These are phyloP conservation scores for Recurvirostra avosetta DNA, from an alignment of 2,113 vertebrate species.

Conservation along the genomic window DNA sequence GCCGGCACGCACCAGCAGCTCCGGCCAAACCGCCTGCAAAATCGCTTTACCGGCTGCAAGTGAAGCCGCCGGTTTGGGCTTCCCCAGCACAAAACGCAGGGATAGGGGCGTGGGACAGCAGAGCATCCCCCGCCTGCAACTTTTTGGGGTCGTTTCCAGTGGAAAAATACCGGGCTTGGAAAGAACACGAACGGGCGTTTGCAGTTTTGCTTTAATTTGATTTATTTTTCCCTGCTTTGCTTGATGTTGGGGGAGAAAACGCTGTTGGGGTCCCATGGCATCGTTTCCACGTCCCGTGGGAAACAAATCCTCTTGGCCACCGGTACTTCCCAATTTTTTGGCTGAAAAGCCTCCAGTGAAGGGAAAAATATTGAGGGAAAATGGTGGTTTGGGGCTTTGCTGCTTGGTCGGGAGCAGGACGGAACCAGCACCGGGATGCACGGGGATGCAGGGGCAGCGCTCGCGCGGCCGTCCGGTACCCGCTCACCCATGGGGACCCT, in stretches of 20 bases:
- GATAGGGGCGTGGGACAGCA: neutral
- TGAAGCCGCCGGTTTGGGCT: neutral
- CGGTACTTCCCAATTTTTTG: neutral
- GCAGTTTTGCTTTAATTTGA: neutral
- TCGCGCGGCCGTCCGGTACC: accelerated
- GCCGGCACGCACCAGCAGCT: neutral
- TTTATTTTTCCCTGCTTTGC: neutral
- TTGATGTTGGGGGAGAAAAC: neutral
- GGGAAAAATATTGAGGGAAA: neutral
- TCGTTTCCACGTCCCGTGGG: accelerated
- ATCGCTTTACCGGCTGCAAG: neutral
- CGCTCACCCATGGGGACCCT: no score
- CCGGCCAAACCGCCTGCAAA: constrained; percentile 7
- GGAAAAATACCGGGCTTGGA: neutral
- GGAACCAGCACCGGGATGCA: accelerated
- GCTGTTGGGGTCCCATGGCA: neutral
- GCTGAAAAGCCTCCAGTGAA: neutral
- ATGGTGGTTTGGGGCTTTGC: neutral
- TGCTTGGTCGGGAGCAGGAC: neutral
- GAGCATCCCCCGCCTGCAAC: neutral
- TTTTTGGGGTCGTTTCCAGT: neutral
- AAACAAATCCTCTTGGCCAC: neutral
- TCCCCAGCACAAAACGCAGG: neutral
- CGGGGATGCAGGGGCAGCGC: neutral
- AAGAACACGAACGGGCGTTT: neutral